Evolutionary conservation across 2,888 invertebrate genomes (phyloP), one percentile per base, ranked within the genome.

Genomic region (Lasioglossum zephyrum): DNA sequence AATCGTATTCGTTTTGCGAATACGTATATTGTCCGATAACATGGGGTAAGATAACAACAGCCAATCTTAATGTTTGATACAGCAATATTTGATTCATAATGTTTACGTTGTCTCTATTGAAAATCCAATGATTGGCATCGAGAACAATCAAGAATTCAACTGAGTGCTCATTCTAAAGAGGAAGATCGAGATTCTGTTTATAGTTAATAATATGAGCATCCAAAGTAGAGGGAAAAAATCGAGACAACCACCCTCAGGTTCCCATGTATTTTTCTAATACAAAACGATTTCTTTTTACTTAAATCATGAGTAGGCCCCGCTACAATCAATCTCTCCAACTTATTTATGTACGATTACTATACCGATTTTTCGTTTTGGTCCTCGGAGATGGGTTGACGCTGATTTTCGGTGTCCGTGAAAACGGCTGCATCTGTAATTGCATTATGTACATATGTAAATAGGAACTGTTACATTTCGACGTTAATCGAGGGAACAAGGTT

Each of bases 381-480:
- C 3, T 77, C 73, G 36, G 73, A 70, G 47, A 69, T 75, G 22
- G 66, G 22, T 60, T 49, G 78, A 66, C 13, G 66, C 16, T 76
- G 41, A 39, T 36, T 76, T 53, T 81, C 86, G 22, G 6, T 26
- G 26, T 79, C 79, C 18, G 79, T 44, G 2, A 86, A 70, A 8
- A 81, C 86, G 26, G 81, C 86, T 0, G 81, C 76, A 77, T 85
- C 86, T 86, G 53, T n/a, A 85, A 86, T 77, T 57, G 66, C 13
- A 18, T 57, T 57, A n/a, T 4, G n/a, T 11, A 31, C 31, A 31
- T 36, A 36, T 36, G 39, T 4, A 31, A 31, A 31, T 31, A 66
- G 47, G 36, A 39, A 47, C 31, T 22, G 57, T 79, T 18, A 66
- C 11, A 39, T 22, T 18, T 16, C 11, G 4, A 77, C n/a, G 6